Evolutionary conservation across 2,888 invertebrate species (phyloP).

Genomic region (Dinocampus coccinellae): DNA sequence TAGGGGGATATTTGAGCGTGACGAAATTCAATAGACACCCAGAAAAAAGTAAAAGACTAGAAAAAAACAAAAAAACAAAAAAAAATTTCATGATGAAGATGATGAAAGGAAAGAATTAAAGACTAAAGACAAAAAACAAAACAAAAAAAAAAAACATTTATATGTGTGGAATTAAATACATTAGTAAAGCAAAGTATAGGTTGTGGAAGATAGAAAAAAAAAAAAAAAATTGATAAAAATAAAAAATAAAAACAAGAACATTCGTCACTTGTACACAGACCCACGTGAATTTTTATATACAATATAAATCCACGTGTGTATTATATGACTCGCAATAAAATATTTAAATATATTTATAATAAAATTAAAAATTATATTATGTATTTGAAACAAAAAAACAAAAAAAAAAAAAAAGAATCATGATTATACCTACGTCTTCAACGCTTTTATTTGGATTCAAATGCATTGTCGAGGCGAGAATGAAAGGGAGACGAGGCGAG

Average conservation of each 20-base stretch:
- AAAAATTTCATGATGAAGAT: background rate
- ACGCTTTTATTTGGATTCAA: conserved; percentile 37
- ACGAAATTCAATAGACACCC: conserved; percentile 31
- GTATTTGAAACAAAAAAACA: conserved; percentile 9
- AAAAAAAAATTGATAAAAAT: background rate
- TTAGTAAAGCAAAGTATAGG: background rate
- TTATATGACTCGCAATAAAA: background rate
- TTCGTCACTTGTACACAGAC: background rate
- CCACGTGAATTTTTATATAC: background rate
- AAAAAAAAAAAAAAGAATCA: conserved; percentile 25
- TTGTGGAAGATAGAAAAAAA: conserved; percentile 3
- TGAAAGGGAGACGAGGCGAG: conserved; percentile 39
- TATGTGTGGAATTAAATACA: background rate
- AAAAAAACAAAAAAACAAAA: background rate
- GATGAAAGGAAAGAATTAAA: background rate
- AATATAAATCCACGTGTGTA: background rate
- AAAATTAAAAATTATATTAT: conserved; percentile 7
- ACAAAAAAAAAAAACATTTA: background rate
- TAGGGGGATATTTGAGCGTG: conserved; percentile 24
- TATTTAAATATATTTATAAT: background rate
- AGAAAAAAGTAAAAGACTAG: background rate
- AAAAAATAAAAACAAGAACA: background rate
- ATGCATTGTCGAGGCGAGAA: conserved; percentile 49
- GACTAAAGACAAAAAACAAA: background rate
- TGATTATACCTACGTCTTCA: conserved; percentile 31